These are phyloP conservation scores for Uromys caudimaculatus DNA, from an alignment of 2,797 vertebrate species.

Conservation along the genomic window DNA sequence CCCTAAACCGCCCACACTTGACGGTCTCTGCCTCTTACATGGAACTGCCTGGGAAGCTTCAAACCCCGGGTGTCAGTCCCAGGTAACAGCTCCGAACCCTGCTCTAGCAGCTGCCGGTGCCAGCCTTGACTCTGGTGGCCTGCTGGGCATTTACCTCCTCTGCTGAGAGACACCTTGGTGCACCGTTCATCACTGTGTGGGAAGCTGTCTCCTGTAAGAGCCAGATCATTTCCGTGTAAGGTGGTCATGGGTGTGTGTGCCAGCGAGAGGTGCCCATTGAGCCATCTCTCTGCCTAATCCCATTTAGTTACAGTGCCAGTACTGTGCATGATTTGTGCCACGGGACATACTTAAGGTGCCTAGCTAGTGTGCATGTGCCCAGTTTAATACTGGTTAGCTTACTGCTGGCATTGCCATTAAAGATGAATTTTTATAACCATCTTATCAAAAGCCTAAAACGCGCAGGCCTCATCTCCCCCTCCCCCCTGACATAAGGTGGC, in stretches of 20 bases:
- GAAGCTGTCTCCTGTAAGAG: neutral
- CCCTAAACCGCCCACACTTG: neutral
- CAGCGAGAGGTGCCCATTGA: neutral
- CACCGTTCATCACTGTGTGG: neutral
- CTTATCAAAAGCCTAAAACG: conserved; percentile 79
- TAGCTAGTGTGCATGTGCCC: conserved; percentile 92
- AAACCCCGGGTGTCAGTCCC: neutral
- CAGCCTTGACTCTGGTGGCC: neutral
- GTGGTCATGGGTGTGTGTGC: neutral
- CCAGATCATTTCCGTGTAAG: neutral
- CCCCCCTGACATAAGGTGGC: neutral
- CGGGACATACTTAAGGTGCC: conserved; percentile 90
- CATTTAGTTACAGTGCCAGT: neutral
- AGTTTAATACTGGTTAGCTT: conserved; percentile 89
- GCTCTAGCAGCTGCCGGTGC: neutral
- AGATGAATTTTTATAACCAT: conserved; percentile 90
- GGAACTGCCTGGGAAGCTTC: neutral
- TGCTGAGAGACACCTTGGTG: neutral
- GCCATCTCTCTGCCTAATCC: neutral
- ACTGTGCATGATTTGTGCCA: neutral
- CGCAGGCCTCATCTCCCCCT: neutral
- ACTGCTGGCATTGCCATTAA: conserved; percentile 87
- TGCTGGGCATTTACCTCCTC: neutral
- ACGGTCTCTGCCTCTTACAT: neutral
- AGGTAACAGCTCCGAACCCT: neutral